phyloP scores from a whole-genome alignment of 2,888 invertebrate species.

The Caenorhabditis sp. region DNA sequence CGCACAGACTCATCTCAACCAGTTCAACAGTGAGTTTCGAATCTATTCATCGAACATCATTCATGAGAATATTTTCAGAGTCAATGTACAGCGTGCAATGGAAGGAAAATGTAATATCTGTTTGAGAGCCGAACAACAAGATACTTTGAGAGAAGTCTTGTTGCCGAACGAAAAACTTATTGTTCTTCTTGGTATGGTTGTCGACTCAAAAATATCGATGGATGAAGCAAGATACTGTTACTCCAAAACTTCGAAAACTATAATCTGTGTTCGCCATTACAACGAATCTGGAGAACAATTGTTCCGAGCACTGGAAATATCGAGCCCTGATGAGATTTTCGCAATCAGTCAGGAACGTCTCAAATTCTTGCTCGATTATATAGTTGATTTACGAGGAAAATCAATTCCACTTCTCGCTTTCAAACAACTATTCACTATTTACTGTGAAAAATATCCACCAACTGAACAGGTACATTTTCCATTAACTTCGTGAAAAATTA shows the following conservation, averaged over 20 bases:
- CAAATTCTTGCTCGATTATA: neutral
- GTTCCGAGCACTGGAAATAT: neutral
- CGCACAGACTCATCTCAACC: no score
- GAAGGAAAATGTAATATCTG: slow-evolving; percentile 10
- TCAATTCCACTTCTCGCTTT: neutral
- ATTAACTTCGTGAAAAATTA: no score
- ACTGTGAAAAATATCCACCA: slow-evolving; percentile 9
- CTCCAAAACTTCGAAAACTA: neutral
- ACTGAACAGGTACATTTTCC: no score
- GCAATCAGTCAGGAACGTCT: neutral
- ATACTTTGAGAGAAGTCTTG: slow-evolving; percentile 11
- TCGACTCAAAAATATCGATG: neutral
- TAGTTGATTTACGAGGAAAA: neutral
- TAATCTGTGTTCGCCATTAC: slow-evolving; percentile 18
- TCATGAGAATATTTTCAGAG: no score
- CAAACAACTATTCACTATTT: slow-evolving; percentile 11
- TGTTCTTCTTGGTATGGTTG: slow-evolving; percentile 13
- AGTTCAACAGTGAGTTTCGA: no score
- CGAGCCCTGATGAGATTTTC: neutral
- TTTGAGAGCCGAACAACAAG: slow-evolving; percentile 1
- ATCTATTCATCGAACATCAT: no score
- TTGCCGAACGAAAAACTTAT: slow-evolving; percentile 19
- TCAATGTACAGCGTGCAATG: neutral
- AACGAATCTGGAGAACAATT: slow-evolving; percentile 4
- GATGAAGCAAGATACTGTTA: slow-evolving; percentile 3